Evolutionary conservation across 2,797 vertebrate genomes (phyloP), one percentile per base, ranked within the genome.

Genomic region (Australoheros facetus): DNA sequence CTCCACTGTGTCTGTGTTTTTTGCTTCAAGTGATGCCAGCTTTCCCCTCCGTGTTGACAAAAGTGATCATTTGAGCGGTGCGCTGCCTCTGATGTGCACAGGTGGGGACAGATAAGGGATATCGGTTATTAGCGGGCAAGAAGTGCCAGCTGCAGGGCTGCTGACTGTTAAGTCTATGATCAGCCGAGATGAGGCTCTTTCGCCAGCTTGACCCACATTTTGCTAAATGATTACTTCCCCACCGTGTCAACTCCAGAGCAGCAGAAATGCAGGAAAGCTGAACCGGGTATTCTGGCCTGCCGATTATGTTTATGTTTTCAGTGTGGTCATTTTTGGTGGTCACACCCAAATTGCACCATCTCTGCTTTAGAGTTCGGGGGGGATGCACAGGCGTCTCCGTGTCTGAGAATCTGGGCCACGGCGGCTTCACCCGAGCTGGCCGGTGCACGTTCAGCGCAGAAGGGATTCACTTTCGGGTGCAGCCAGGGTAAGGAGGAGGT

Each of bases 401-500:
- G 53, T 45, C 3, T 62, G 37, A 4, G 11, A 55, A 80, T 64
- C 45, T 48, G 51, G 54, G 57, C 54, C 26, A 5, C 6, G 17
- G 23, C 5, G 37, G 53, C 7, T 48, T 30, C 55, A 10, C 54
- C 23, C 30, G 53, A 39, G 73, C 51, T 9, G 51, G 7, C 73
- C 32, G 1, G 13, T 9, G 13, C 75, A 34, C 16, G 19, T 56
- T 74, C 62, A 30, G 19, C 7, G 60, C 56, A 55, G 75, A 8
- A 4, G 28, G 66, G 48, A 32, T 51, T 93, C 90, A 97, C 91
- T 98, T 99, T 79, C 93, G 93, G 82, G 92, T 92, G 86, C 91
- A 96, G 59, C 97, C 97, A 1, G 97, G 96, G 71, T 98, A 98
- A 0, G 97, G 97, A 80, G 97, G 97, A 2, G 97, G 97, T 1